Percentiles rank a stretch among this genome's conserved stretches.
These are phyloP conservation scores for Rhingia rostrata DNA, from an alignment of 2,888 invertebrate genomes.

Conservation along the genomic window DNA sequence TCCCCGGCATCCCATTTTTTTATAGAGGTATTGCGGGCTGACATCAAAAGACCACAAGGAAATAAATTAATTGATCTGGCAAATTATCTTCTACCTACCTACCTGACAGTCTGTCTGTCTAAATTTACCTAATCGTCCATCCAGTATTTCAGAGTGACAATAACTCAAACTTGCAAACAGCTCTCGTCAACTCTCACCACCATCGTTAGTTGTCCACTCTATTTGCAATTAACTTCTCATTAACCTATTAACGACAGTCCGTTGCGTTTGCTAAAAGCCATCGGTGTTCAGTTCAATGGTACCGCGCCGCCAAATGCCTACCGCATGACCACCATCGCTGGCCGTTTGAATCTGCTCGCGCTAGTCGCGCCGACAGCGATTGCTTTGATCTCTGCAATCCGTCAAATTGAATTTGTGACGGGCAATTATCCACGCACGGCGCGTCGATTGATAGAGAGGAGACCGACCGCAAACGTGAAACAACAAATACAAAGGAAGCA, in stretches of 20 bases:
- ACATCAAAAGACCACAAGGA: too few relatives aligned
- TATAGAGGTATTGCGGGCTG: too few relatives aligned
- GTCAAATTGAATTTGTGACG: constrained; percentile 73
- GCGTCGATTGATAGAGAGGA: constrained; percentile 63
- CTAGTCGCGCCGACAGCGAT: constrained; percentile 33
- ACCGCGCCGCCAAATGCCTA: constrained; percentile 50
- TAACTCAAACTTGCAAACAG: not conserved
- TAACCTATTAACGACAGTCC: constrained; percentile 61
- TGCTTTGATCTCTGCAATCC: constrained; percentile 71
- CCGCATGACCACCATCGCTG: constrained; percentile 7
- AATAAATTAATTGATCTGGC: too few relatives aligned
- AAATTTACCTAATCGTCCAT: too few relatives aligned
- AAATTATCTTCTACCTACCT: too few relatives aligned
- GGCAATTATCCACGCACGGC: constrained; percentile 71
- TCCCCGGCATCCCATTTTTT: too few relatives aligned
- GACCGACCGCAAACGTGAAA: constrained; percentile 27
- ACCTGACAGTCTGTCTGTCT: too few relatives aligned
- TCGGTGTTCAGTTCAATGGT: constrained; percentile 52
- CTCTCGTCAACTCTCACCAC: not conserved
- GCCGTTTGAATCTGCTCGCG: constrained; percentile 5
- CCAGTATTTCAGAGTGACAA: too few relatives aligned
- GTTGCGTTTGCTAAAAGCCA: constrained; percentile 29
- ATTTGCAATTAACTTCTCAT: constrained; percentile 66
- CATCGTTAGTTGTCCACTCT: constrained; percentile 44
- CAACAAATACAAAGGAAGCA: constrained; percentile 4